phyloP scores from a whole-genome alignment of 2,888 invertebrate species.

The Leistus spinibarbis region DNA sequence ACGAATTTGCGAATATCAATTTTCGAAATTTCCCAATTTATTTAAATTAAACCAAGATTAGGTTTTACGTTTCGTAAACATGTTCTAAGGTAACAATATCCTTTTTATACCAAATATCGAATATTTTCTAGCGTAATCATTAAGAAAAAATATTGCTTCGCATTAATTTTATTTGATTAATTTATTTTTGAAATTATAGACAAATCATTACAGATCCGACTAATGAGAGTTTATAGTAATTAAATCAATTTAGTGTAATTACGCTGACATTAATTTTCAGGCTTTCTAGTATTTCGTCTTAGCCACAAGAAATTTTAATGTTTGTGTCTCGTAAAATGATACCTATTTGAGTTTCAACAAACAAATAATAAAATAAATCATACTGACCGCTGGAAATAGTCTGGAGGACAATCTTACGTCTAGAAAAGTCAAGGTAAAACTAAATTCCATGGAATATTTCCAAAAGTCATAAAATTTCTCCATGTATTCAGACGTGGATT shows the following conservation, averaged over 20 bases:
- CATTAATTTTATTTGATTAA: no score
- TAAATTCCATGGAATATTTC: neutral
- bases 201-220: no score
- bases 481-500: conserved; percentile 9
- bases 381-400: neutral
- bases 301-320: no score
- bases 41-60: neutral
- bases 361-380: neutral
- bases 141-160: no score
- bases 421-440: neutral
- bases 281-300: no score
- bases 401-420: neutral
- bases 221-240: no score
- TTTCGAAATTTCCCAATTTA: neutral
- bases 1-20: neutral
- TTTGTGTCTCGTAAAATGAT: no score
- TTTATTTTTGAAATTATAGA: no score
- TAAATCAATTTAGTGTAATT: no score
- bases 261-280: no score
- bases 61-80: neutral
- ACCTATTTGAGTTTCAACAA: neutral
- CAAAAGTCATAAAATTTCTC: neutral
- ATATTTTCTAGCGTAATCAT: no score
- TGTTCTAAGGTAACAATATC: neutral
- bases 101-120: no score